Conservation (phyloP, 2,113 vertebrate species). For the Thryonomys swinderianus region DNA sequence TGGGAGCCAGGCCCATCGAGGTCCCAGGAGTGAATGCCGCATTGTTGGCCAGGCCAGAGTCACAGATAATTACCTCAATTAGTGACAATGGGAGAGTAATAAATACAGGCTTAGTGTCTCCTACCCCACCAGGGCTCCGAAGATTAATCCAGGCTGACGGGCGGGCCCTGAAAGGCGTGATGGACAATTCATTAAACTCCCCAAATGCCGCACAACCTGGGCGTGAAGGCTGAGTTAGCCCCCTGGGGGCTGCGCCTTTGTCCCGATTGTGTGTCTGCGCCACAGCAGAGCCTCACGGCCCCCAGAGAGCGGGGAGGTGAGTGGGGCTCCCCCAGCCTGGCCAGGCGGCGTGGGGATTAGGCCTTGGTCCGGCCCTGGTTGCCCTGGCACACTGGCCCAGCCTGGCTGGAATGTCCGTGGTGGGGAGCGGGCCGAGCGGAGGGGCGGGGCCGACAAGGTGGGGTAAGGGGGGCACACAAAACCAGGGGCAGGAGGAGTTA, state of each 20-base stretch:
- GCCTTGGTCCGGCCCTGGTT: slow-evolving; percentile 87
- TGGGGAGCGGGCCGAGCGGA: slow-evolving; percentile 84
- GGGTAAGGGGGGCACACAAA: slow-evolving; percentile 92
- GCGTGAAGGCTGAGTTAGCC: slow-evolving; percentile 99
- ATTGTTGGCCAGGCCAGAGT: slow-evolving; percentile 98
- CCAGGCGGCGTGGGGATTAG: slow-evolving; percentile 88
- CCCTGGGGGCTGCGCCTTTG: slow-evolving; percentile 96
- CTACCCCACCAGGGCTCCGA: slow-evolving; percentile 98
- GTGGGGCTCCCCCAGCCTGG: slow-evolving; percentile 90
- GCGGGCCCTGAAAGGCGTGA: slow-evolving; percentile 96
- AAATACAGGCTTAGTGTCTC: slow-evolving; percentile 99
- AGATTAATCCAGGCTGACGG: slow-evolving; percentile 94
- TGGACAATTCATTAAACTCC: slow-evolving; percentile 99
- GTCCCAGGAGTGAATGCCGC: slow-evolving; percentile 90
- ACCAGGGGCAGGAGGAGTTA: slow-evolving; percentile 92
- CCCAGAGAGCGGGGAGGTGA: slow-evolving; percentile 97
- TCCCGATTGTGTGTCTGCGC: slow-evolving; percentile 90
- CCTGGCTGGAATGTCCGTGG: slow-evolving; percentile 92
- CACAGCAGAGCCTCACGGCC: slow-evolving; percentile 87
- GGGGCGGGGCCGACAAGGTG: slow-evolving; percentile 91
- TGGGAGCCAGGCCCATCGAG: slow-evolving; percentile 82
- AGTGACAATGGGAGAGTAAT: slow-evolving; percentile 99
- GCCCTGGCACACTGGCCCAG: slow-evolving; percentile 93
- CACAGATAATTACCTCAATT: slow-evolving; percentile 99
- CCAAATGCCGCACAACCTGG: slow-evolving; percentile 98